Percentiles rank a stretch among this genome's conserved stretches.
These are phyloP conservation scores for Barypeithes pellucidus DNA, from an alignment of 2,888 invertebrate genomes.

Conservation along the genomic window DNA sequence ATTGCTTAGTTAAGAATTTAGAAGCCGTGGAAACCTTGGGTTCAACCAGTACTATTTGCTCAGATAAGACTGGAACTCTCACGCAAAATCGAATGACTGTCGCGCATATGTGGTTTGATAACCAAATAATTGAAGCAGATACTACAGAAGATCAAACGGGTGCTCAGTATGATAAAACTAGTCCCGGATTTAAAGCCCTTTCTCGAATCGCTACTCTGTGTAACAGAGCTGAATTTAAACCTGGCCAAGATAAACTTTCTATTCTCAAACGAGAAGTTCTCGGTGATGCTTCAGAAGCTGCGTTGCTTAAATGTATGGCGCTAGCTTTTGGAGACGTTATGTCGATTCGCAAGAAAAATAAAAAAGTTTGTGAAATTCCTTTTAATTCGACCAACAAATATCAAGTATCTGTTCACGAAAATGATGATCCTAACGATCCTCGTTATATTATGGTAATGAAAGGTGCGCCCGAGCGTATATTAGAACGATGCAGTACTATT, in stretches of 20 bases:
- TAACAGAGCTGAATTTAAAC: conserved; percentile 98
- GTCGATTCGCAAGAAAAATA: conserved; percentile 87
- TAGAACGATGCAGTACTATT: conserved; percentile 92
- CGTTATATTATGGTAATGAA: conserved; percentile 90
- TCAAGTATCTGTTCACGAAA: conserved; percentile 96
- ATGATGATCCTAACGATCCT: conserved; percentile 92
- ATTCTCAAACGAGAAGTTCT: conserved; percentile 95
- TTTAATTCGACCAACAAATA: conserved; percentile 98
- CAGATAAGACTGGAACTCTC: conserved; percentile 99
- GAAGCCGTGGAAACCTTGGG: conserved; percentile 99
- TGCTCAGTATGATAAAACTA: conserved; percentile 88
- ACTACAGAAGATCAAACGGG: conserved; percentile 99
- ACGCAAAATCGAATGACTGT: conserved; percentile 99
- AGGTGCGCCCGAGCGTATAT: conserved; percentile 96
- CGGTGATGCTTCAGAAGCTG: conserved; percentile 96
- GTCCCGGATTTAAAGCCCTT: conserved; percentile 82
- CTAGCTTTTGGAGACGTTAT: conserved; percentile 90
- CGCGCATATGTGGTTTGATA: conserved; percentile 99
- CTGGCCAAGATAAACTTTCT: conserved; percentile 92
- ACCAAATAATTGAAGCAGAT: conserved; percentile 98
- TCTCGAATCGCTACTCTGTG: conserved; percentile 96
- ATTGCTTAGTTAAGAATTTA: conserved; percentile 98
- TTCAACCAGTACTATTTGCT: conserved; percentile 99
- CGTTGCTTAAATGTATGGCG: conserved; percentile 94
- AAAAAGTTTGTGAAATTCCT: conserved; percentile 92